phyloP scores from a whole-genome alignment of 2,888 invertebrate species.

The Scaptomyza tumidula region DNA sequence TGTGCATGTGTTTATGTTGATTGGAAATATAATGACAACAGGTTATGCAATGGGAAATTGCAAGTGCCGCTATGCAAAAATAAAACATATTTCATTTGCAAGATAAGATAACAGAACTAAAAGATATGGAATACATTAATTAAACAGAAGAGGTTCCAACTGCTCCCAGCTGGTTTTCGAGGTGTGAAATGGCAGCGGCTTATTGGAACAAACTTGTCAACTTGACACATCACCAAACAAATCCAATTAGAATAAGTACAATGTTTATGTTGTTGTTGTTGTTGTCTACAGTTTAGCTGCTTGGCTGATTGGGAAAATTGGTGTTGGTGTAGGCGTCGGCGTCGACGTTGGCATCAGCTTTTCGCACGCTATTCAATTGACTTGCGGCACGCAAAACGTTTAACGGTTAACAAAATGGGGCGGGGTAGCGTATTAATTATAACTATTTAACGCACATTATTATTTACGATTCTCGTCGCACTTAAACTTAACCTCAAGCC shows the following conservation, averaged over 20 bases:
- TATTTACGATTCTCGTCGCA: constrained; percentile 18
- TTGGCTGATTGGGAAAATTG: constrained; percentile 29
- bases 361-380: constrained; percentile 70
- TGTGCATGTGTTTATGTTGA: not conserved
- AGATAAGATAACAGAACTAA: constrained; percentile 20
- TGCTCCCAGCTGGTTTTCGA: not conserved
- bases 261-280: not conserved
- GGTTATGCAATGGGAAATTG: constrained; percentile 23
- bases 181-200: not conserved
- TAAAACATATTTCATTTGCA: not conserved
- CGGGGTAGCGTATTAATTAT: constrained; percentile 26
- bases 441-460: constrained; percentile 42
- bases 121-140: not conserved
- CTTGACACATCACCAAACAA: constrained; percentile 47
- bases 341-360: constrained; percentile 16
- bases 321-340: constrained; percentile 2
- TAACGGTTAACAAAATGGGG: constrained; percentile 43
- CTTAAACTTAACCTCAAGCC: constrained; percentile 24
- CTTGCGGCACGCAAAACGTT: constrained; percentile 60
- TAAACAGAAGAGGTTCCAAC: not conserved
- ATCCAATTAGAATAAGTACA: constrained; percentile 23
- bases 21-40: constrained; percentile 1
- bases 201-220: not conserved
- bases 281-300: not conserved
- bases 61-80: not conserved